phyloP scores from a whole-genome alignment of 2,113 vertebrate species.

The Chascanopsetta lugubris region DNA sequence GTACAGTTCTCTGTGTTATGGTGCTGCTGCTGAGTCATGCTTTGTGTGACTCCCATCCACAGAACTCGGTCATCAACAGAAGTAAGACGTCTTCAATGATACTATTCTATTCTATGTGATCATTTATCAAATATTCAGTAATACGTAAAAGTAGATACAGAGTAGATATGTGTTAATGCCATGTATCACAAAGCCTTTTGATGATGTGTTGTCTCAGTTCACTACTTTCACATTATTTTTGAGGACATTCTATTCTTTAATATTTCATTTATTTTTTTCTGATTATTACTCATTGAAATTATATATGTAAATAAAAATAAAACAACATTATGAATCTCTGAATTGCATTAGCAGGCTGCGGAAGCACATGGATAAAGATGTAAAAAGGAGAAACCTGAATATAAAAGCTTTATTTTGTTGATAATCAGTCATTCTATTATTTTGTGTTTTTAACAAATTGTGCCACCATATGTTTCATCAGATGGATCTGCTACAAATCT shows the following conservation, averaged over 20 bases:
- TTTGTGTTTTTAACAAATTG: no score
- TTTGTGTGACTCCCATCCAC: conserved; percentile 24
- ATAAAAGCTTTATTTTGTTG: no score
- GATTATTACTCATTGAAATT: not conserved
- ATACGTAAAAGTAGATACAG: no score
- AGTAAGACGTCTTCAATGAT: conserved; percentile 60
- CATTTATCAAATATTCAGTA: not conserved
- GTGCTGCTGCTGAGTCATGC: conserved; percentile 76
- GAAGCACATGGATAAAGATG: no score
- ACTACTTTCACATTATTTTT: no score
- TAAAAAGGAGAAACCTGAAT: not conserved
- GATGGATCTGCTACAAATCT: no score
- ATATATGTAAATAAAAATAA: not conserved
- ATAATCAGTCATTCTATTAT: no score
- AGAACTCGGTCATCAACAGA: conserved; percentile 74
- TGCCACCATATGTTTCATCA: no score
- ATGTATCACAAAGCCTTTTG: no score
- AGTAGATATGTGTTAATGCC: not conserved
- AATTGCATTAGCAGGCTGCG: no score
- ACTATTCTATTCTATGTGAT: not conserved
- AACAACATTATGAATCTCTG: not conserved
- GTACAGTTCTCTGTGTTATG: conserved; percentile 61
- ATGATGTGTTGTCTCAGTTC: no score
- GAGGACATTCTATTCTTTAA: not conserved
- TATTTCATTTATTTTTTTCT: not conserved